Evolutionary conservation across 2,888 invertebrate genomes (phyloP), one percentile per base, ranked within the genome.

Genomic region (Octonoba sinensis): DNA sequence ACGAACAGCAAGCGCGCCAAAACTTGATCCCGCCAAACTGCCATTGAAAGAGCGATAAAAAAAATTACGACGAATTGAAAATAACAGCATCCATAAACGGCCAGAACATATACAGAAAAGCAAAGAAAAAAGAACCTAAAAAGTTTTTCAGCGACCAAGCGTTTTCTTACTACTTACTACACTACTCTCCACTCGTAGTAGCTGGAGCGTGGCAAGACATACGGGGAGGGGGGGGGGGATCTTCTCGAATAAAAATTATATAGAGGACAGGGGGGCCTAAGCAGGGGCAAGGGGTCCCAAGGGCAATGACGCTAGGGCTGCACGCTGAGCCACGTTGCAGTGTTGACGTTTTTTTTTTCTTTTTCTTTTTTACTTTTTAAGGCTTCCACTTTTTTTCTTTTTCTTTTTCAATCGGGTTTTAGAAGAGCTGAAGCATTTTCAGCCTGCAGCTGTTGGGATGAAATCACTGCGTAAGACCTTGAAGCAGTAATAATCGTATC

Each of bases 181-280:
- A 18, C 62, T 73, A 73, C 67, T 62, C 79, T 81, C 46, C 67
- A 69, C 79, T 81, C 46, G 79, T 81, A 81, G 79, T 81, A 81
- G 72, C 51, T 69, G 67, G 67, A 81, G 79, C 79, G 79, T 73
- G 78, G 78, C 66, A 60, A 57, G 65, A 47, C n/a, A 20, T 18
- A 56, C 46, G 20, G 64, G 49, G 46, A 60, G 66, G n/a, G n/a
- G 57, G 64, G 36, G 24, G 71, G 49, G 36, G 56, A 70, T 77
- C 70, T 77, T 77, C 64, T 13, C 36, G 59, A 60, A 69, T 69
- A 66, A 77, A 66, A 79, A 69, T 27, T 57, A 66, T 57, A 36
- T 16, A 60, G 11, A 46, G 62, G 15, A 18, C 20, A 46, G 69
- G 69, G 69, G 79, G 73, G 62, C 27, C 54, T 4, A 16, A 44